Evolutionary conservation across 2,888 invertebrate species (phyloP).

Genomic region (Himalopsyche kuldschensis): DNA sequence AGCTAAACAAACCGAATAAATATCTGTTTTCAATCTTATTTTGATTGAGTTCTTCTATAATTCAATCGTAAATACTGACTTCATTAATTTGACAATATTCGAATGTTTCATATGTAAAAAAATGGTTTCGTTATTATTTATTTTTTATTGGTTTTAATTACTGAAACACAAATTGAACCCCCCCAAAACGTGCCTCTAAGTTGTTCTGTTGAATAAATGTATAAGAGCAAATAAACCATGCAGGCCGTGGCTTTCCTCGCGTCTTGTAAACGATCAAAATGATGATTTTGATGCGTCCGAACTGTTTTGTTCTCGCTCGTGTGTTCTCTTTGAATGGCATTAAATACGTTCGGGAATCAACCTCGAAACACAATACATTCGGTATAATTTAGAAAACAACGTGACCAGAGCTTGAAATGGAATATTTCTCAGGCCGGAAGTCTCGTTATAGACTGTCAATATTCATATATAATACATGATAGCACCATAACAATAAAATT

Average conservation of each 20-base stretch:
- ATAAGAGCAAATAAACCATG: not conserved
- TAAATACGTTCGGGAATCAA: not conserved
- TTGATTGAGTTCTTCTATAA: no score
- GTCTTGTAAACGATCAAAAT: conserved; percentile 4
- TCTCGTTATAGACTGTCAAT: no score
- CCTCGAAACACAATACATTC: not conserved
- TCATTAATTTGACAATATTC: no score
- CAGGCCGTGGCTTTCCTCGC: not conserved
- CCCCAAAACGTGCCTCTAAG: not conserved
- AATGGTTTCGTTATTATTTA: no score
- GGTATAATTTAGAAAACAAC: not conserved
- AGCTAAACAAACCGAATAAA: no score
- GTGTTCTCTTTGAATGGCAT: not conserved
- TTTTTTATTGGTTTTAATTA: no score
- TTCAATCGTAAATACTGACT: no score
- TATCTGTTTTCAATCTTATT: no score
- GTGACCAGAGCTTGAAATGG: not conserved
- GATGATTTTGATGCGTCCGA: conserved; percentile 11
- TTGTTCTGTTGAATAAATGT: conserved; percentile 3
- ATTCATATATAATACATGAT: no score
- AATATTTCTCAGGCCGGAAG: no score
- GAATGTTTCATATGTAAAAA: no score
- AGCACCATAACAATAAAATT: no score
- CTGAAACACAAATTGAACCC: not conserved
- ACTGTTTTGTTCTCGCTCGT: not conserved